Evolutionary conservation across 1,140 invertebrate genomes (phyloP).

Genomic region (Drosophila nannoptera): DNA sequence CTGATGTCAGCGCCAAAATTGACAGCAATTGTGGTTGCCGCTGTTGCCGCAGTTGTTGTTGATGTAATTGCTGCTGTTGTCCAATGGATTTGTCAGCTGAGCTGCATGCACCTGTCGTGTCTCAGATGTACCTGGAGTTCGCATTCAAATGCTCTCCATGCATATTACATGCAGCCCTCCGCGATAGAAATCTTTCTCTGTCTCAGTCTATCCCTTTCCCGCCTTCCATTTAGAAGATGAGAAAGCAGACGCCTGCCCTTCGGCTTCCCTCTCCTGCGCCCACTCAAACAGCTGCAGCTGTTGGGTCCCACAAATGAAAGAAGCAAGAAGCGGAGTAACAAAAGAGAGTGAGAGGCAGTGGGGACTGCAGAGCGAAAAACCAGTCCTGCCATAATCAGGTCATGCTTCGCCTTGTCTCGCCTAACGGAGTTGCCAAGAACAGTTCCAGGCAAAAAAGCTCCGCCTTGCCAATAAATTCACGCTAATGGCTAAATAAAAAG

Average conservation of each 20-base stretch:
- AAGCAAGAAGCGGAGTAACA: not conserved
- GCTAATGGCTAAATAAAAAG: slow-evolving; percentile 55
- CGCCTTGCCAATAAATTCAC: slow-evolving; percentile 64
- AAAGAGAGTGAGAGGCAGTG: not conserved
- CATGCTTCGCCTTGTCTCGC: slow-evolving; percentile 48
- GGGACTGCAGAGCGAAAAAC: slow-evolving; percentile 25
- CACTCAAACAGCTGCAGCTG: slow-evolving; percentile 1
- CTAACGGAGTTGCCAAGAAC: slow-evolving; percentile 46
- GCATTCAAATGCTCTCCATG: too few species aligned
- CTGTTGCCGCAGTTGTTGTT: too few species aligned
- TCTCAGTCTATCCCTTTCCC: too few species aligned
- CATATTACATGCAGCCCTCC: too few species aligned
- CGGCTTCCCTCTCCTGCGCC: not conserved
- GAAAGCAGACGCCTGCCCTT: not conserved
- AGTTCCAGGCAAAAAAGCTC: slow-evolving; percentile 27
- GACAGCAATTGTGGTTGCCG: too few species aligned
- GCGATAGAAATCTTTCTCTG: too few species aligned
- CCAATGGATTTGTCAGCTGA: slow-evolving; percentile 26
- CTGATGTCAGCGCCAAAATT: slow-evolving; percentile 55
- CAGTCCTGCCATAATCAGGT: slow-evolving; percentile 75
- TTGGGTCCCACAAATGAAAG: not conserved
- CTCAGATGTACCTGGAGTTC: not conserved
- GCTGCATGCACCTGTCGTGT: not conserved
- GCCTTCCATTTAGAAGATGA: too few species aligned
- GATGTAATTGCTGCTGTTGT: slow-evolving; percentile 38